Evolutionary conservation across 2,888 invertebrate species (phyloP), one percentile per base, ranked within the genome.

Genomic region (Cordilura impudica): DNA sequence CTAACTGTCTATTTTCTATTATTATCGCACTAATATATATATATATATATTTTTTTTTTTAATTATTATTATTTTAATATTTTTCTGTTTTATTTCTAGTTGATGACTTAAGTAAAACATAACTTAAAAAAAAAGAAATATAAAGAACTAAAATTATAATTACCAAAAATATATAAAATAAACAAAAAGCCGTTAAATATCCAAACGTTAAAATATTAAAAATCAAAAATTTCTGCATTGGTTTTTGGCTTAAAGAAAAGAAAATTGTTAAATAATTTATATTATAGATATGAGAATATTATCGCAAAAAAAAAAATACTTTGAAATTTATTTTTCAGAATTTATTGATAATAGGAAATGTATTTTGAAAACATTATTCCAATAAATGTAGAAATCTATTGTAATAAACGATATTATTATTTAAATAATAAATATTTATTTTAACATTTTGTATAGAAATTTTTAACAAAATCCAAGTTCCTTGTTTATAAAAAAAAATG

Each of bases 21-120:
- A n/a, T n/a, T n/a, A n/a, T n/a, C n/a, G n/a, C n/a, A n/a, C n/a
- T n/a, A n/a, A n/a, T n/a, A n/a, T n/a, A n/a, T n/a, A n/a, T n/a
- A n/a, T n/a, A 47, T 66, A 7, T 21, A 4, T 67, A 61, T 67
- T 58, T 51, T 58, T 58, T 56, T 19, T 54, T 56, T 31, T 49
- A 43, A 16, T 53, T n/a, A n/a, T n/a, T n/a, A 29, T 45, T 61
- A 69, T 71, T 39, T 49, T 2, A 29, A 49, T 65, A 56, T 54
- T 53, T 45, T 58, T 71, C 31, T 67, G 56, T 75, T 76, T 60
- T 74, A 67, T 76, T 72, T 78, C 49, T 77, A 81, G 73, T 74
- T 73, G 77, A 65, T 60, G 77, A 81, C 70, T 70, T 81, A 66
- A 77, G 60, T 74, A 73, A 73, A 78, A 47, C 65, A 26, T 51